Conservation (phyloP, 2,797 vertebrate genomes). For the Naso thynnoides region DNA sequence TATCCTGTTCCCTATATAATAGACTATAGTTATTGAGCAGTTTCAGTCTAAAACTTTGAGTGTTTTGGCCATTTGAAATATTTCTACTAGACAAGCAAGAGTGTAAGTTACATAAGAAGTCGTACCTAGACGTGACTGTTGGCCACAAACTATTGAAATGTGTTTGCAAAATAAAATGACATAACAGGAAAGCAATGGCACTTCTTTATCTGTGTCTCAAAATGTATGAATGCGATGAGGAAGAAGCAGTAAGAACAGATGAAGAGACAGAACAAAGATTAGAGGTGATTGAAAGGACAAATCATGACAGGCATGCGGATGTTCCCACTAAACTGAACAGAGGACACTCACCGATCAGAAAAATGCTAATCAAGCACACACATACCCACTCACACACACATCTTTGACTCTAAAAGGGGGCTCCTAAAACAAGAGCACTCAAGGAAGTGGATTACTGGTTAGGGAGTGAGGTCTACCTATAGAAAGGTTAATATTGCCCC, state of each 20-base stretch:
- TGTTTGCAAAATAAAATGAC: neutral
- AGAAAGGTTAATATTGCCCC: conserved; percentile 78
- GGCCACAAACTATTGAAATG: conserved; percentile 19
- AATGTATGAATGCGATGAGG: conserved; percentile 12
- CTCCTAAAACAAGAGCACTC: conserved; percentile 15
- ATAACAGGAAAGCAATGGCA: neutral
- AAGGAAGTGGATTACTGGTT: neutral
- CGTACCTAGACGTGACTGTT: neutral
- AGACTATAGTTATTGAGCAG: neutral
- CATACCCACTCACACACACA: neutral
- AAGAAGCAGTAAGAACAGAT: neutral
- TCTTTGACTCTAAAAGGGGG: conserved; percentile 13
- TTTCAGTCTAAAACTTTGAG: conserved; percentile 20
- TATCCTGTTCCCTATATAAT: conserved; percentile 16
- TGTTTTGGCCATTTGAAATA: conserved; percentile 35
- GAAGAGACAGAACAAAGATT: neutral
- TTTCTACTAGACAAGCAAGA: conserved; percentile 18
- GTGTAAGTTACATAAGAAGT: conserved; percentile 24
- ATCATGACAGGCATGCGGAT: conserved; percentile 19
- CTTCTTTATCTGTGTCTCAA: conserved; percentile 10
- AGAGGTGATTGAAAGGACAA: conserved; percentile 14
- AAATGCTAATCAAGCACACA: neutral
- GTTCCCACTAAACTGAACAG: conserved; percentile 34
- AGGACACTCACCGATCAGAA: conserved; percentile 8
- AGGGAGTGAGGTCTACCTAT: conserved; percentile 7